These are phyloP conservation scores for Pogonomyrmex californicus DNA, from an alignment of 1,140 invertebrate species.

Conservation along the genomic window DNA sequence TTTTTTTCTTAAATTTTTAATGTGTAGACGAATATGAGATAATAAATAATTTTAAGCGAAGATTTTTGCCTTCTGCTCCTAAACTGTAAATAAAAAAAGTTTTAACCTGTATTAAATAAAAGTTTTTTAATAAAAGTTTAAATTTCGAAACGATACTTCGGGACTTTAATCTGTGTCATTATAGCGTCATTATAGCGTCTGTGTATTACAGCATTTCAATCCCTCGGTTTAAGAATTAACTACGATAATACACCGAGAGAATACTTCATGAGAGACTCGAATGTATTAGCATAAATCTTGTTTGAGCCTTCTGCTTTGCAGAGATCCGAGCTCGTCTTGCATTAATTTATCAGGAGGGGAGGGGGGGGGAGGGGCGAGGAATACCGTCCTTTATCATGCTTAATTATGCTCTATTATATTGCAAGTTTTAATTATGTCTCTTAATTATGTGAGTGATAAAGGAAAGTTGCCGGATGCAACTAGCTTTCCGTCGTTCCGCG, in stretches of 20 bases:
- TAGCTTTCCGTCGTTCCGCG: neutral
- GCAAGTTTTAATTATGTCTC: conserved; percentile 54
- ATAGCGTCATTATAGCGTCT: neutral
- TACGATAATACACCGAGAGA: neutral
- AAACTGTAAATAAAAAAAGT: conserved; percentile 17
- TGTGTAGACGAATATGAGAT: neutral
- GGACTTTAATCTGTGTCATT: neutral
- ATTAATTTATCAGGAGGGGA: conserved; percentile 2
- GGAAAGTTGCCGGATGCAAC: conserved; percentile 29
- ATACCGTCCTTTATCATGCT: conserved; percentile 21
- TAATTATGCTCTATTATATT: conserved; percentile 45
- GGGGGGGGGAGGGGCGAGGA: neutral
- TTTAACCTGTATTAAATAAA: neutral
- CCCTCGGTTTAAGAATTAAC: neutral
- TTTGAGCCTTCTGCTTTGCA: neutral
- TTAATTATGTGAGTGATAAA: conserved; percentile 34
- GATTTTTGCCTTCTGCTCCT: neutral
- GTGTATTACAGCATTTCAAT: neutral
- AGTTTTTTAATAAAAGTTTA: neutral
- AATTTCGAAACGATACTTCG: neutral
- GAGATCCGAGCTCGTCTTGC: neutral
- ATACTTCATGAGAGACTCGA: neutral
- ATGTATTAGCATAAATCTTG: conserved; percentile 25
- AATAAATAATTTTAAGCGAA: neutral
- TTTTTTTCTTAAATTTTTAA: neutral